Conservation (phyloP, 2,888 invertebrate species). For the Sipha maydis region DNA sequence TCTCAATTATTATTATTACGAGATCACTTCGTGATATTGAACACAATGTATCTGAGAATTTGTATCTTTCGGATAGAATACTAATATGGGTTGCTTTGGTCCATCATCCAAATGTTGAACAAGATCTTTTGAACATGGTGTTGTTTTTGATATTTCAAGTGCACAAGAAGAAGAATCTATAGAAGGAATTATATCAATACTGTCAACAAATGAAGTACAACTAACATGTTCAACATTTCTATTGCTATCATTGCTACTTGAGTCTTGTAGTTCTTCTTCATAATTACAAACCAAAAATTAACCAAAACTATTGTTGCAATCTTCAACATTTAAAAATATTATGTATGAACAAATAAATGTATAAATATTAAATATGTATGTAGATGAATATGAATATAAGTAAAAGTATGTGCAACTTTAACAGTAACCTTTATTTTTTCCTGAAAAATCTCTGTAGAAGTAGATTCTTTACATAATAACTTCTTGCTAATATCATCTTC, state of each 20-base stretch:
- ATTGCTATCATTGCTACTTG: conserved; percentile 14
- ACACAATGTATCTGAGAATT: too few species aligned
- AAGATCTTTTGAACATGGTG: conserved; percentile 39
- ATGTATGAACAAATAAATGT: neutral
- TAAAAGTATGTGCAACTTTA: too few species aligned
- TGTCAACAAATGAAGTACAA: neutral
- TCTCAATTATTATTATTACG: too few species aligned
- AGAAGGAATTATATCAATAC: neutral
- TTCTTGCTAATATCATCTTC: conserved; percentile 17
- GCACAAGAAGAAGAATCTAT: conserved; percentile 2
- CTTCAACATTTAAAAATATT: conserved; percentile 8
- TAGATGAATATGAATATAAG: too few species aligned
- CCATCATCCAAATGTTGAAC: conserved; percentile 27
- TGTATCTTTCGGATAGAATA: conserved; percentile 50
- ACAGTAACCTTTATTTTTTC: too few species aligned
- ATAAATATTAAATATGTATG: neutral
- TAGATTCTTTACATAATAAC: neutral
- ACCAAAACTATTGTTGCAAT: conserved; percentile 1
- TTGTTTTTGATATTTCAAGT: conserved; percentile 19
- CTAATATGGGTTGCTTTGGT: conserved; percentile 39
- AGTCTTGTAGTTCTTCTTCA: conserved; percentile 21
- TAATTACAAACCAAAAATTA: neutral
- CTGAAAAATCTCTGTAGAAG: conserved; percentile 47
- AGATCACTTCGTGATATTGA: too few species aligned
- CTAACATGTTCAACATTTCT: neutral